phyloP scores from a whole-genome alignment of 1,140 invertebrate genomes.

The Ceratoteleas bidentatus region DNA sequence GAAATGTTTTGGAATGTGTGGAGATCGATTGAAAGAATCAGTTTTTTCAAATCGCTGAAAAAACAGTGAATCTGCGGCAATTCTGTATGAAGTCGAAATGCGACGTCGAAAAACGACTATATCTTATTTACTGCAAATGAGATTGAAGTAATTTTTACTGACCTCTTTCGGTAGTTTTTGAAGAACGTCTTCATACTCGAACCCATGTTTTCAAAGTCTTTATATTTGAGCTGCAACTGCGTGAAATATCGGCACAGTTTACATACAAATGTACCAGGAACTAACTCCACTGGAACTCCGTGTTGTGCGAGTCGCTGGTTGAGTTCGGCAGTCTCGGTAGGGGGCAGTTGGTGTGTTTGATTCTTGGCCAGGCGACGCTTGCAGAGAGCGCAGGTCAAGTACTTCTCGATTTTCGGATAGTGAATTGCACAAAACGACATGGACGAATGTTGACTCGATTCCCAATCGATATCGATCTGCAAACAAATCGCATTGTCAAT shows the following conservation, averaged over 20 bases:
- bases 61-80: too few species aligned
- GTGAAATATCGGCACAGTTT: conserved; percentile 90
- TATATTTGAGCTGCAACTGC: conserved; percentile 85
- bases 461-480: conserved; percentile 79
- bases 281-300: conserved; percentile 85
- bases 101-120: too few species aligned
- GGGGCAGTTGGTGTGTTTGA: conserved; percentile 84
- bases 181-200: conserved; percentile 83
- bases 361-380: conserved; percentile 87
- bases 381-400: conserved; percentile 88
- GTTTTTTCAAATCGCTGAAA: too few species aligned
- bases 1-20: too few species aligned
- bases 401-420: conserved; percentile 84
- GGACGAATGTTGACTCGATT: conserved; percentile 78
- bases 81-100: too few species aligned
- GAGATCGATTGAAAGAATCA: too few species aligned
- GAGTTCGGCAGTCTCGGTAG: conserved; percentile 84
- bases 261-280: conserved; percentile 84
- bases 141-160: conserved; percentile 30
- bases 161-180: conserved; percentile 87
- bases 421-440: conserved; percentile 81
- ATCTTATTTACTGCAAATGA: too few species aligned
- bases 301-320: conserved; percentile 85
- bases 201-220: conserved; percentile 80
- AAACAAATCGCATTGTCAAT: conserved; percentile 22